A percentile compares a stretch with the other conserved stretches of the same genome.
Evolutionary conservation across 2,113 vertebrate species (phyloP).

Genomic region (Nothocercus julius): DNA sequence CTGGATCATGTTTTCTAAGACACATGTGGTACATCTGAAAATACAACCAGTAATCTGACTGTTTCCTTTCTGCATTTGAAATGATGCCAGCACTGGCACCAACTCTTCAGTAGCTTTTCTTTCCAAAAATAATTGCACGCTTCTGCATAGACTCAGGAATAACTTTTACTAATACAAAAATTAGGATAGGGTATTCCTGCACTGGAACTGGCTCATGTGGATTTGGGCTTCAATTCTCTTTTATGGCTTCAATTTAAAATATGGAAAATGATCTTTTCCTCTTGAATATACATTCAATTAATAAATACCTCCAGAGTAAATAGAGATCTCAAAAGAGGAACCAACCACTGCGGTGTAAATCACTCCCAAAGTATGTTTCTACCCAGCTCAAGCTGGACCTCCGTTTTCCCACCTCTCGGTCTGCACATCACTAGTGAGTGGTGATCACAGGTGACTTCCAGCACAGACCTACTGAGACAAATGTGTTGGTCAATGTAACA

Average conservation of each 20-base stretch:
- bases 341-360: rapidly evolving
- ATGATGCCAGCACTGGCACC: slow-evolving; percentile 53
- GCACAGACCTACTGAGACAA: background rate
- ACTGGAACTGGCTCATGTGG: background rate
- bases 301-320: background rate
- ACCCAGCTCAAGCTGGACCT: background rate
- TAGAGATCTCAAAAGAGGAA: too few relatives aligned
- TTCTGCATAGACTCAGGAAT: background rate
- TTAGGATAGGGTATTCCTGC: slow-evolving; percentile 5
- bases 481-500: background rate
- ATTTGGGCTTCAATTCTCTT: background rate
- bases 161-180: background rate
- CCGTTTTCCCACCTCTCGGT: background rate
- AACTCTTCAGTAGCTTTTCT: slow-evolving; percentile 59
- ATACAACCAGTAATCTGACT: slow-evolving; percentile 73
- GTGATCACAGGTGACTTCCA: background rate
- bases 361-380: background rate
- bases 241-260: background rate
- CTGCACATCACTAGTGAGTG: background rate
- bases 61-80: slow-evolving; percentile 57
- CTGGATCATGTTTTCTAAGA: slow-evolving; percentile 76
- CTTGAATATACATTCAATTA: background rate
- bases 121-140: slow-evolving; percentile 48
- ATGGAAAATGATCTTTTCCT: background rate
- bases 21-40: slow-evolving; percentile 74